Percentiles rank a stretch among this genome's conserved stretches.
These are phyloP conservation scores for Centrocercus urophasianus DNA, from an alignment of 2,113 vertebrate species.

Conservation along the genomic window DNA sequence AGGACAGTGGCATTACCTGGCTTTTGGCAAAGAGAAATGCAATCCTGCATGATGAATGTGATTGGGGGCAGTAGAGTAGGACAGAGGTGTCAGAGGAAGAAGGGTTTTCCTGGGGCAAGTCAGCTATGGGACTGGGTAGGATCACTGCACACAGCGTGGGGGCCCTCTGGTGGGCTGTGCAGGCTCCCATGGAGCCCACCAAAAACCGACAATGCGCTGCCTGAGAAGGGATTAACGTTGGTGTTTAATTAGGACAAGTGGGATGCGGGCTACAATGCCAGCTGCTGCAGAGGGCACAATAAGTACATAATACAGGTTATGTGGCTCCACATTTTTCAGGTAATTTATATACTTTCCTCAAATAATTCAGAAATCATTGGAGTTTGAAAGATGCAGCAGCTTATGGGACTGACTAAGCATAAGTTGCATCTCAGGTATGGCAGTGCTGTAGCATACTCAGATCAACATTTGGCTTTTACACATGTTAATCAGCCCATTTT, in stretches of 20 bases:
- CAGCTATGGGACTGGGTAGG: neutral
- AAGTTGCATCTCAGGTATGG: neutral
- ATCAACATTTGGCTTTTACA: rapidly evolving
- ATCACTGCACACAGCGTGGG: neutral
- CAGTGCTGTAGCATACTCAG: neutral
- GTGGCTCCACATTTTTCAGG: neutral
- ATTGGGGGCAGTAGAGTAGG: neutral
- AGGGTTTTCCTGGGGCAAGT: neutral
- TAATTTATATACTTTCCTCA: neutral
- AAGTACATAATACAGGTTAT: neutral
- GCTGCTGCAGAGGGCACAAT: neutral
- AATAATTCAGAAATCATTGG: neutral
- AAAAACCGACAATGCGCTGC: neutral
- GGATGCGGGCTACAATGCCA: neutral
- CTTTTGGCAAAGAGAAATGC: neutral
- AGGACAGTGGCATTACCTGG: neutral
- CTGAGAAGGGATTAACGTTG: neutral
- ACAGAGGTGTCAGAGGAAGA: neutral
- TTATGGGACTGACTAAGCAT: neutral
- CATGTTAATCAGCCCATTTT: neutral
- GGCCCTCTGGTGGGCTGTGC: neutral
- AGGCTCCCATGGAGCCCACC: neutral
- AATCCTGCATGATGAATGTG: neutral
- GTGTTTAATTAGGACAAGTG: neutral
- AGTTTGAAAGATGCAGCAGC: neutral